Base-by-base conservation (phyloP, 2,113 vertebrate species). In the Ceratotherium simum region DNA sequence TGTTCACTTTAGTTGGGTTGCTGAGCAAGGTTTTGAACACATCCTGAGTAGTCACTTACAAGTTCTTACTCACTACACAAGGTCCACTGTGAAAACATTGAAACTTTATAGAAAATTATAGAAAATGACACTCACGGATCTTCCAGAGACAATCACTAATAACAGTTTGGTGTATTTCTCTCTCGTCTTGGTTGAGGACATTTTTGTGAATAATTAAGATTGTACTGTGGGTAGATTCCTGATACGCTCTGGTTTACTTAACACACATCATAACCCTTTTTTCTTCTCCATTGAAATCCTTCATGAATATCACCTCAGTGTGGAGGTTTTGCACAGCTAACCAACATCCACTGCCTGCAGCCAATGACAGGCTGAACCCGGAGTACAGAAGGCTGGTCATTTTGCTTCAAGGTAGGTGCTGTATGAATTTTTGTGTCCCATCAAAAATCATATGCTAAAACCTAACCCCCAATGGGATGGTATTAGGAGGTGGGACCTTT, bases 241-340 rank as follows among this genome's bases (percentile, higher is more conserved):
- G 2, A 10, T 51, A 3, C 13, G 4, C 11, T 36, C 23, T 62
- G 42, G 10, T 70, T 70, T 36, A 9, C 29, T 17, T 12, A 51
- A 6, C 42, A 12, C 0, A 3, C 2, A 0, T 36, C 27, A 8
- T 31, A 12, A 36, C 8, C 31, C 9, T 14, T 33, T 78, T 78
- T 58, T 33, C 18, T 10, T 83, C 2, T 11, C 33, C 17, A 8
- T 21, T 25, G 11, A 76, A 54, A 54, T 27, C 31, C 18, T 6
- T 85, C 13, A 0, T 2, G 13, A 29, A 8, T 33, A 25, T 25
- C 14, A 21, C 20, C 13, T 69, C 4, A 0, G 0, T 14, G 14
- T 42, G 62, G 8, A 13, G 6, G 8, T 56, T 21, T 60, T 46
- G 21, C 31, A 5, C 13, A 4, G 17, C 12, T 16, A 29, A 23